Evolutionary conservation across 1,140 invertebrate genomes (phyloP), one percentile per base, ranked within the genome.

Genomic region (Helicorthomorpha holstii): DNA sequence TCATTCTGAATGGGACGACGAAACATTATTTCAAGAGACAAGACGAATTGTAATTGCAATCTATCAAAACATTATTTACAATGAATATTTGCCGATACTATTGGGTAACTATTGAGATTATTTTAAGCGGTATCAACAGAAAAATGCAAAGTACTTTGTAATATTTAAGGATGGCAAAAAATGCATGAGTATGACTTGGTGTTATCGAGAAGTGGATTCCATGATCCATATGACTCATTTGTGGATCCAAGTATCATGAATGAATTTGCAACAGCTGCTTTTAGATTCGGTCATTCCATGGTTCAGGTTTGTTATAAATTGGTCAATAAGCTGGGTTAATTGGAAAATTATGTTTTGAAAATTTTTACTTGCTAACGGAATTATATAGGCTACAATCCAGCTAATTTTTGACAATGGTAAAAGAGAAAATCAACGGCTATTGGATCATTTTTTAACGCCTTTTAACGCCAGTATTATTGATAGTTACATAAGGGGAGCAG

Each of bases 1-100:
- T 1, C 96, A 96, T 69, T 83, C 84, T 0, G 82, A 85, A 56
- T 92, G 87, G 82, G 74, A 77, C 53, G 88, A 92, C 60, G 86
- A 91, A 64, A 0, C 65, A 85, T 2, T 93, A 81, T 69, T 12
- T 19, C 89, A 96, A 65, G 89, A 94, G 68, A 73, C 85, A 0
- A 72, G 89, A 51, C 75, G 79, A 55, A 87, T 94, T 43, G 54
- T 69, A 1, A 58, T 55, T 7, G 69, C 65, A 14, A 64, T 42
- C 48, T 67, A 69, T 12, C 67, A 69, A 56, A 63, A 69, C 24
- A 61, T 72, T 41, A 64, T 65, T 3, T 73, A 66, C 55, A 63
- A 62, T 12, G 69, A 72, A 52, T 70, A 63, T 50, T 44, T 69
- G 12, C 62, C 61, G 14, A 58, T 60, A 34, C 54, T 62, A 12